A percentile compares a stretch with the other conserved stretches of the same genome.
Conservation (phyloP, 2,113 vertebrate species). For the Solea senegalensis region DNA sequence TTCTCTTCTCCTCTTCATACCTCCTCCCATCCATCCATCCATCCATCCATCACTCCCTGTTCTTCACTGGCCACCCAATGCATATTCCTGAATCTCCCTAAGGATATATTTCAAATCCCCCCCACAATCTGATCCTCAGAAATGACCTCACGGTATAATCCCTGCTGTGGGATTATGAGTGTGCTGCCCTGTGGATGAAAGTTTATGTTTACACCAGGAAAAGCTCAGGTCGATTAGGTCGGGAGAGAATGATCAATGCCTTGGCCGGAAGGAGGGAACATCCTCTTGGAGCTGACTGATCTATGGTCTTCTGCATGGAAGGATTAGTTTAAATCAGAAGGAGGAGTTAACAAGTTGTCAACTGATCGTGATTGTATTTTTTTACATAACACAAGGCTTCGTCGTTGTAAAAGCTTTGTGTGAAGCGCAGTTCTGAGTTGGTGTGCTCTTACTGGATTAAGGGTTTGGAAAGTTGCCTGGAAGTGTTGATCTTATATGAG, state of each 20-base stretch:
- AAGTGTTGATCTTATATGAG: no score
- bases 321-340: not conserved
- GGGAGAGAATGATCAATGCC: conserved; percentile 29
- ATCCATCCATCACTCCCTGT: not conserved
- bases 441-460: not conserved
- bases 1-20: not conserved
- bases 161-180: conserved; percentile 40
- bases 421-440: not conserved
- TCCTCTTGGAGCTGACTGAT: not conserved
- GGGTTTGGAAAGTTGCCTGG: not conserved
- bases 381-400: not conserved
- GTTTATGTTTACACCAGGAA: conserved; percentile 46
- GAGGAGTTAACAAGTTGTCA: not conserved
- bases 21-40: not conserved
- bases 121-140: conserved; percentile 33
- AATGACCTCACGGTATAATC: conserved; percentile 51
- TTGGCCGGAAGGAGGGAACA: not conserved
- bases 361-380: not conserved
- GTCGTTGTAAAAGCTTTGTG: not conserved
- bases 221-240: not conserved
- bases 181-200: conserved; percentile 41
- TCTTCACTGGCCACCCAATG: not conserved
- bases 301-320: not conserved
- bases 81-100: conserved; percentile 27
- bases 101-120: conserved; percentile 66